Conservation (phyloP, 2,797 vertebrate species). For the Pitangus sulphuratus region DNA sequence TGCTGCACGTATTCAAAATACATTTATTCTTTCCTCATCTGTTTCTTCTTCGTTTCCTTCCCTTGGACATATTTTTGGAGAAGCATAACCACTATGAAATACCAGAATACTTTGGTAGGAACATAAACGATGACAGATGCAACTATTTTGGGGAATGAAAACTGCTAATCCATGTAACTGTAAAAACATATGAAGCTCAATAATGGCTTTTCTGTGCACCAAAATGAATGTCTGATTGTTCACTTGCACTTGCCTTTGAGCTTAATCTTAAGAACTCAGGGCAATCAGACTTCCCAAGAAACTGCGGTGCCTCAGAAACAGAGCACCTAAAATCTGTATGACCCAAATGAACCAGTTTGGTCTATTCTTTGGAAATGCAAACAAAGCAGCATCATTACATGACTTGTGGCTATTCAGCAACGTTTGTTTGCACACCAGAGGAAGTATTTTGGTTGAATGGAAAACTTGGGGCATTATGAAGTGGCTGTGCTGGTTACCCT, state of each 20-base stretch:
- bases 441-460: neutral
- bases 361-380: neutral
- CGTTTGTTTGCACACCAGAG: neutral
- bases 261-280: neutral
- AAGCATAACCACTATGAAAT: slow-evolving; percentile 55
- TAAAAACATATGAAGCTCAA: slow-evolving; percentile 15
- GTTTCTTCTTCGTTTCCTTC: slow-evolving; percentile 61
- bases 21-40: slow-evolving; percentile 21
- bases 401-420: neutral
- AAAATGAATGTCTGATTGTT: neutral
- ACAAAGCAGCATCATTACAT: neutral
- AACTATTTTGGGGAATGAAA: slow-evolving; percentile 41
- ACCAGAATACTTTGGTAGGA: slow-evolving; percentile 45
- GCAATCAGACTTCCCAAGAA: neutral
- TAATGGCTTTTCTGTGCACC: neutral
- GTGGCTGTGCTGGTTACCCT: neutral
- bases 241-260: neutral
- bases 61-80: slow-evolving; percentile 61
- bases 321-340: neutral
- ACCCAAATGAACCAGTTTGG: neutral
- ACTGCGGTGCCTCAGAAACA: accelerated
- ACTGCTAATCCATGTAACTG: slow-evolving; percentile 28
- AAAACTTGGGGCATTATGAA: neutral
- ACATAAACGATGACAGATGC: slow-evolving; percentile 44
- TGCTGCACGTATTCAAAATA: slow-evolving; percentile 36